These are phyloP conservation scores for Sylvia atricapilla DNA, from an alignment of 2,113 vertebrate species.

Conservation along the genomic window DNA sequence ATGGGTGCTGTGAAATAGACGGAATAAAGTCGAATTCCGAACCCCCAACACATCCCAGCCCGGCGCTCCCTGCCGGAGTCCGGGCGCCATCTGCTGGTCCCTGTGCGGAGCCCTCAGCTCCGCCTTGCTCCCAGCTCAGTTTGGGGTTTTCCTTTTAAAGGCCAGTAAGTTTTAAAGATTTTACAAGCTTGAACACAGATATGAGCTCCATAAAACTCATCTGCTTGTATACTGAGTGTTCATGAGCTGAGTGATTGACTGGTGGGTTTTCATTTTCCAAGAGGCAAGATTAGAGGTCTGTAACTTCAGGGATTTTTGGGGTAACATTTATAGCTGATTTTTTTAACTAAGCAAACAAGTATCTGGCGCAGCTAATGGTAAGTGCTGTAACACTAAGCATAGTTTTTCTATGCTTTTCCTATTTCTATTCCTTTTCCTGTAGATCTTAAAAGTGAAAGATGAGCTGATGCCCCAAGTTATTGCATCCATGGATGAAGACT, in stretches of 20 bases:
- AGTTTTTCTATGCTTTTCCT: background rate
- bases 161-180: background rate
- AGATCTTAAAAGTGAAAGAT: slow-evolving; percentile 78
- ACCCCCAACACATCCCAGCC: rapidly evolving
- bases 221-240: background rate
- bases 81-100: slow-evolving; percentile 33
- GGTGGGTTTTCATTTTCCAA: background rate
- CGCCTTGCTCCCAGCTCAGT: rapidly evolving
- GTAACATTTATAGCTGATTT: background rate
- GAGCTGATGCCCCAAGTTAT: slow-evolving; percentile 76
- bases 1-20: rapidly evolving
- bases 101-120: background rate
- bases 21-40: background rate
- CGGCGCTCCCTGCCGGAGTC: background rate
- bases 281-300: background rate
- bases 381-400: background rate
- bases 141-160: rapidly evolving
- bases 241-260: background rate
- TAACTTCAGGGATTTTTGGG: background rate
- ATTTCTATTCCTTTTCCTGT: background rate
- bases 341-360: background rate
- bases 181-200: background rate
- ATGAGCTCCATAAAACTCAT: background rate
- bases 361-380: background rate
- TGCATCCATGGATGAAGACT: slow-evolving; percentile 86